Base-by-base conservation (phyloP, 2,888 invertebrate genomes). In the Molorchus minor region DNA sequence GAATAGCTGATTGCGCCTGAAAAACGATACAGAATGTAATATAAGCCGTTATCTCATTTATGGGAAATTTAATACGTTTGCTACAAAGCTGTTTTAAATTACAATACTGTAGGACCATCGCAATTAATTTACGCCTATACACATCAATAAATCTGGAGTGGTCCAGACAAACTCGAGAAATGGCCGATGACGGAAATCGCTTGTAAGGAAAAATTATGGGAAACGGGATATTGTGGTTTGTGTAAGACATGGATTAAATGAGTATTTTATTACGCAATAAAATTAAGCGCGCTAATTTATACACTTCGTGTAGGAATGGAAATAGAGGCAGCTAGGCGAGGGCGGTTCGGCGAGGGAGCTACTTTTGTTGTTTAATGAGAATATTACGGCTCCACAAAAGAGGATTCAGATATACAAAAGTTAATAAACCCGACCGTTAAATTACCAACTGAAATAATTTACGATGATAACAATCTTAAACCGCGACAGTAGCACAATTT, bases 231-330 rank as follows among this genome's bases (percentile, higher is more conserved):
- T 19, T 41, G 17, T 13, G 36, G 36, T 38, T 38, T 38, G 36
- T n/a, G 20, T 17, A 41, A 41, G 41, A 41, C 41, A 41, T 41
- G 41, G 41, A 41, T 41, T 41, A 41, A 41, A 41, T 41, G 41
- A 19, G 41, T 41, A n/a, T 41, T 41, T 41, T 41, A 41, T 41
- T 41, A 41, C 41, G 16, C 10, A 41, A 41, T 41, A 41, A 41
- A 41, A 41, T 41, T 13, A 10, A 41, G 41, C 19, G 12, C 16
- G 19, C 41, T 41, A 41, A 41, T 41, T 17, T 19, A 41, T 41
- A 19, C 20, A 19, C 41, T 10, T 41, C 41, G 41, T 41, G 16
- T 20, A 16, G 20, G 41, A 41, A 41, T 20, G 20, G 41, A 19
- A 10, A 38, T 38, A 15, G 36, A 41, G 8, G 19, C 17, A n/a